Evolutionary conservation across 2,113 vertebrate species (phyloP).

Genomic region (Balaeniceps rex): DNA sequence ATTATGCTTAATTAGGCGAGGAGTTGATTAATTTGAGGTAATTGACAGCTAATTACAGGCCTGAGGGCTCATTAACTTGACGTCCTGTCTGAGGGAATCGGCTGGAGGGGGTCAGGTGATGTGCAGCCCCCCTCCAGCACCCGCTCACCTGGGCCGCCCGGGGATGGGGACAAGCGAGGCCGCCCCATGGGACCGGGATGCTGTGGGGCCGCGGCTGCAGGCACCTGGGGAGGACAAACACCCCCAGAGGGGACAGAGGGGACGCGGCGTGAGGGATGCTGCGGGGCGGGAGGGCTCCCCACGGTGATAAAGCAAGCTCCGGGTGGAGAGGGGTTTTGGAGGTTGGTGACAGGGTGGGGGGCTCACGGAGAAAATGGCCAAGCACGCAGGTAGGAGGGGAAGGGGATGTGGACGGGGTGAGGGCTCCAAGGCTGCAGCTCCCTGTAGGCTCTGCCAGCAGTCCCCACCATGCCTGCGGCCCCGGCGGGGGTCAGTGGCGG

Average conservation of each 20-base stretch:
- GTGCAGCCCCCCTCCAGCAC: slow-evolving; percentile 5
- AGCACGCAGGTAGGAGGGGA: not conserved
- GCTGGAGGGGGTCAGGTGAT: slow-evolving; percentile 82
- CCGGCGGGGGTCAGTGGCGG: accelerated
- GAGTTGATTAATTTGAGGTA: slow-evolving; percentile 99
- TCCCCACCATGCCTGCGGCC: not conserved
- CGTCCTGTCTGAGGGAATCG: slow-evolving; percentile 82
- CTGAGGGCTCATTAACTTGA: slow-evolving; percentile 91
- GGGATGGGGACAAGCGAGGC: not conserved
- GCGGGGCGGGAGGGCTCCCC: not conserved
- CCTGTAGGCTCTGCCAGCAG: not conserved
- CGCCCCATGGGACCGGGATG: not conserved
- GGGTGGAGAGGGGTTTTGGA: not conserved
- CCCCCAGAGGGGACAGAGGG: not conserved
- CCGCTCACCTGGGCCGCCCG: slow-evolving; percentile 14
- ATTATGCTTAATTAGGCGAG: slow-evolving; percentile 98
- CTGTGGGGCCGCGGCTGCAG: accelerated
- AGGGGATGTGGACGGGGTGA: not conserved
- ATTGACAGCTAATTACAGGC: slow-evolving; percentile 99
- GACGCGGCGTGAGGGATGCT: accelerated
- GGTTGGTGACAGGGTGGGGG: not conserved
- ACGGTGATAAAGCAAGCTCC: not conserved
- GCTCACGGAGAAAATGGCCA: not conserved
- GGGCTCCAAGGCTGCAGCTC: not conserved
- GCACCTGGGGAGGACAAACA: accelerated